Evolutionary conservation across 2,113 vertebrate species (phyloP).

Genomic region (Hylia prasina): DNA sequence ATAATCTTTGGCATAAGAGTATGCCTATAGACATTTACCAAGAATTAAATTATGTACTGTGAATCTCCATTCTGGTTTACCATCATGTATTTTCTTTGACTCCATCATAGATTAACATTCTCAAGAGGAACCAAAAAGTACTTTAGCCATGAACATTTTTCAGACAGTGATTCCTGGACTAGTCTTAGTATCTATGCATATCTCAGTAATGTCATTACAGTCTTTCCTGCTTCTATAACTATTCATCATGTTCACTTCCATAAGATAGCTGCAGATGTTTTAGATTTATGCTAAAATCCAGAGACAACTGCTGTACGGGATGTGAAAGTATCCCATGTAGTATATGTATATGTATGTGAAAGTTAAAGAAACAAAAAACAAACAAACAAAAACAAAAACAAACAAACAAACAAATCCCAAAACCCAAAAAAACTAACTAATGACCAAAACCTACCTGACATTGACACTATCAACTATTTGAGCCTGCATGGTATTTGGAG

Average conservation of each 20-base stretch:
- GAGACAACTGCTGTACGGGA: not conserved
- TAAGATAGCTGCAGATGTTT: not conserved
- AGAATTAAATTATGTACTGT: not conserved
- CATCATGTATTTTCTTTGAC: not conserved
- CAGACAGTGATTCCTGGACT: not conserved
- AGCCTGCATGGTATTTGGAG: not conserved
- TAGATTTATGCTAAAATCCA: not conserved
- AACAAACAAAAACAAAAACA: not conserved
- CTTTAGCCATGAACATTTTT: not conserved
- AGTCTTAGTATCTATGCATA: not conserved
- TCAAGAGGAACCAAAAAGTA: not conserved
- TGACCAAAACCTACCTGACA: not conserved
- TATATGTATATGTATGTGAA: not conserved
- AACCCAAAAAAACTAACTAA: too few relatives aligned
- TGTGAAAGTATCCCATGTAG: not conserved
- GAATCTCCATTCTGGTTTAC: not conserved
- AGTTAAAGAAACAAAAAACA: not conserved
- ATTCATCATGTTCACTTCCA: not conserved
- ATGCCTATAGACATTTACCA: not conserved
- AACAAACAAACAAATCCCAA: not conserved
- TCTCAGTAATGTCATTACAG: not conserved
- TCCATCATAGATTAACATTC: not conserved
- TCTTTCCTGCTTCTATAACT: not conserved
- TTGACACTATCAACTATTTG: not conserved
- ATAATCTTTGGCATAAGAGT: not conserved